These are phyloP conservation scores for Rafetus swinhoei DNA, from an alignment of 2,113 vertebrate species.

Conservation along the genomic window DNA sequence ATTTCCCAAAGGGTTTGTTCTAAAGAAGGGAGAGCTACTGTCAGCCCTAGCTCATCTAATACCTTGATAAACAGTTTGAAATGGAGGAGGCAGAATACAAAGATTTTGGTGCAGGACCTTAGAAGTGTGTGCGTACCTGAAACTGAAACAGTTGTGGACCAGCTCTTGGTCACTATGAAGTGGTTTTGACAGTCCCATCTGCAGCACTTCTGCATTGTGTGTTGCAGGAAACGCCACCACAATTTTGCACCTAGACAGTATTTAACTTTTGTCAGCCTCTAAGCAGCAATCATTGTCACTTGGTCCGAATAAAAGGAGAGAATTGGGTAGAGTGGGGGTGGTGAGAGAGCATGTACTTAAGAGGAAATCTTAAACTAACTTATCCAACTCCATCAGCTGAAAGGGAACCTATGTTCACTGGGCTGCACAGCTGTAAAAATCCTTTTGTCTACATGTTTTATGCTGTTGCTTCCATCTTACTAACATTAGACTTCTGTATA, in stretches of 20 bases:
- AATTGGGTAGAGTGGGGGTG: neutral
- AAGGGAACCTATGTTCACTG: slow-evolving; percentile 2
- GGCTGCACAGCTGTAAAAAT: slow-evolving; percentile 3
- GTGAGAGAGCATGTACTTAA: neutral
- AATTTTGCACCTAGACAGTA: neutral
- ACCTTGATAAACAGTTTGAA: neutral
- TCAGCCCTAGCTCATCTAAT: slow-evolving; percentile 5
- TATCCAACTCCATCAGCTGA: neutral
- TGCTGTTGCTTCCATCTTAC: slow-evolving; percentile 20
- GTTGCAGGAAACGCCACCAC: slow-evolving; percentile 1
- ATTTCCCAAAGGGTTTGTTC: slow-evolving; percentile 25
- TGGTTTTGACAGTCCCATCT: slow-evolving; percentile 38
- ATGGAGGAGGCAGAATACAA: slow-evolving; percentile 35
- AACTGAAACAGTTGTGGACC: neutral
- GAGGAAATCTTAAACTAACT: neutral
- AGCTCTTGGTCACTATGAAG: neutral
- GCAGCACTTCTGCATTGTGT: slow-evolving; percentile 15
- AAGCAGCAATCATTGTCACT: slow-evolving; percentile 7
- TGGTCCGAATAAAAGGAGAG: slow-evolving; percentile 36
- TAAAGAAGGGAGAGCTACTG: slow-evolving; percentile 17
- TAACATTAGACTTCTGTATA: neutral
- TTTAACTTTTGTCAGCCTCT: neutral
- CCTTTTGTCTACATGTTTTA: slow-evolving; percentile 52
- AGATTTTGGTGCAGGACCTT: slow-evolving; percentile 13
- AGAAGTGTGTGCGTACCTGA: neutral